Evolutionary conservation across 2,888 invertebrate genomes (phyloP).

Genomic region (Myathropa florea): DNA sequence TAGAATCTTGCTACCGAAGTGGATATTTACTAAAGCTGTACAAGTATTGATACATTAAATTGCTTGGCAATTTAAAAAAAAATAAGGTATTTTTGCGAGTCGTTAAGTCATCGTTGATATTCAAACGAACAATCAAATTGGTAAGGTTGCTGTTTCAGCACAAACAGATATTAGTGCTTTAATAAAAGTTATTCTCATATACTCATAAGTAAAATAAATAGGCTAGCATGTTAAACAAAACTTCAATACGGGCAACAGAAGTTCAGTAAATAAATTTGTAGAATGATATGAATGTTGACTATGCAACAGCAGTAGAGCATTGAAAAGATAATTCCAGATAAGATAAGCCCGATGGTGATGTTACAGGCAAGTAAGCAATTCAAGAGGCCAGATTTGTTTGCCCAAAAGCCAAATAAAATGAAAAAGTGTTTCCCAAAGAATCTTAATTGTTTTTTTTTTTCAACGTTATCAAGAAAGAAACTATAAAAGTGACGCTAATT

Average conservation of each 20-base stretch:
- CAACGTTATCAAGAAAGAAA: no score
- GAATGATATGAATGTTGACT: background rate
- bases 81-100: constrained; percentile 1
- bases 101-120: background rate
- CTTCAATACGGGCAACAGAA: background rate
- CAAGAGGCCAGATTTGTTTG: background rate
- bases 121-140: background rate
- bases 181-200: background rate
- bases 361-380: background rate
- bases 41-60: constrained; percentile 22
- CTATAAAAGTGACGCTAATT: no score
- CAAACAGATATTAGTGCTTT: background rate
- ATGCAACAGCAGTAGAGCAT: background rate
- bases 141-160: background rate
- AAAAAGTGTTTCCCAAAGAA: background rate
- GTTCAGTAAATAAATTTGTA: background rate
- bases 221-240: background rate
- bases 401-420: background rate
- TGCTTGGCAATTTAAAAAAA: background rate
- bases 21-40: constrained; percentile 14
- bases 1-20: background rate
- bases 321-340: background rate
- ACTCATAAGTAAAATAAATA: background rate
- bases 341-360: background rate
- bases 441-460: background rate